Evolutionary conservation across 53 echinoderm and acorn worm genomes (phyloP).

Genomic region (Patiria pectinifera): DNA sequence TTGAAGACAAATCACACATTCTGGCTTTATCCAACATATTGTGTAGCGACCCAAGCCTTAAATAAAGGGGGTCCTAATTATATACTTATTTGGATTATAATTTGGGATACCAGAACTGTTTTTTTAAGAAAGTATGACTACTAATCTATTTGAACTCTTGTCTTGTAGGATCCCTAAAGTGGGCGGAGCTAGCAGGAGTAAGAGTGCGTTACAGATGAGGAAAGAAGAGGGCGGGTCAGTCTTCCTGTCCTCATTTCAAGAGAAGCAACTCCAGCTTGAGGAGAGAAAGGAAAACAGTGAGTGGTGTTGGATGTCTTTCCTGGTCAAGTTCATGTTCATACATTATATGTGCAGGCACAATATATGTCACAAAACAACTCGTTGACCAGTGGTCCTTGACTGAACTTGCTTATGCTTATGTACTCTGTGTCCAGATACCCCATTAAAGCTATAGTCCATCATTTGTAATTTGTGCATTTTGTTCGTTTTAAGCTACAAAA

Average conservation of each 20-base stretch:
- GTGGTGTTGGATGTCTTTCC: not conserved
- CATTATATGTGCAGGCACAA: too few relatives aligned
- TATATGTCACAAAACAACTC: too few relatives aligned
- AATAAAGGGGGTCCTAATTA: not conserved
- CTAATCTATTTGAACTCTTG: not conserved
- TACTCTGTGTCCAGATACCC: too few relatives aligned
- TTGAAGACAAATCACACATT: too few relatives aligned
- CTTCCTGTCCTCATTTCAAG: conserved; percentile 79
- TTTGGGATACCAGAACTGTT: not conserved
- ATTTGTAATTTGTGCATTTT: too few relatives aligned
- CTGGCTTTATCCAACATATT: not conserved
- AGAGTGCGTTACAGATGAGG: conserved; percentile 76
- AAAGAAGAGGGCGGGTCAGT: conserved; percentile 75
- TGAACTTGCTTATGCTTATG: too few relatives aligned
- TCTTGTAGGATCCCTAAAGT: conserved; percentile 23
- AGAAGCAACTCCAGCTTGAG: conserved; percentile 69
- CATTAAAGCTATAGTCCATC: too few relatives aligned
- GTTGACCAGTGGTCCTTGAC: too few relatives aligned
- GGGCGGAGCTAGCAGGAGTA: not conserved
- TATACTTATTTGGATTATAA: not conserved
- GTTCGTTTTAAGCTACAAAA: too few relatives aligned
- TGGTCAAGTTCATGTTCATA: not conserved
- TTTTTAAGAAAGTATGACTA: not conserved
- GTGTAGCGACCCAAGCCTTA: not conserved
- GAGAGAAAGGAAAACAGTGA: conserved; percentile 84